Percentiles rank a stretch among this genome's conserved stretches.
phyloP scores from a whole-genome alignment of 2,797 vertebrate species.

The Ctenopoma kingsleyae region DNA sequence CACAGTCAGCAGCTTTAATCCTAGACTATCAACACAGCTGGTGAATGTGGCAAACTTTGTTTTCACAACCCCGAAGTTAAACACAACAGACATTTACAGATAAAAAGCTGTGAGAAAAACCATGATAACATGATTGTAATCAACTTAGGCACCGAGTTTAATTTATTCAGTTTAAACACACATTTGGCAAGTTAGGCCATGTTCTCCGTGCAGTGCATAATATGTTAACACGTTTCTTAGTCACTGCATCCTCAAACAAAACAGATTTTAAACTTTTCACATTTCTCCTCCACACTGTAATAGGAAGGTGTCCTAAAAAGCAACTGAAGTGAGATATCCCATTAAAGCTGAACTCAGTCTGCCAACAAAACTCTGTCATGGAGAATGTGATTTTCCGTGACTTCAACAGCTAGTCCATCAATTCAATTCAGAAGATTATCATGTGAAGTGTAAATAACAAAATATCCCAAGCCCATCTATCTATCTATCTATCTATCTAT shows the following conservation, averaged over 20 bases:
- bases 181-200: not conserved
- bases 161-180: not conserved
- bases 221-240: not conserved
- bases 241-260: not conserved
- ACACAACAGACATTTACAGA: not conserved
- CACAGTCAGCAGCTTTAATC: not conserved
- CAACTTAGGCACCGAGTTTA: not conserved
- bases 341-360: not conserved
- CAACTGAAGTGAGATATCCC: not conserved
- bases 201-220: not conserved
- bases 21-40: not conserved
- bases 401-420: not conserved
- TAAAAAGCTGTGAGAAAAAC: not conserved
- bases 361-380: not conserved
- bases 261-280: not conserved
- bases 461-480: not conserved
- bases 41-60: not conserved
- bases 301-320: not conserved
- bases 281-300: not conserved
- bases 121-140: not conserved
- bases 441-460: conserved; percentile 3
- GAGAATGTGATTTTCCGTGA: not conserved
- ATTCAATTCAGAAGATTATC: not conserved
- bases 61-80: not conserved
- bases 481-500: too few relatives aligned